Percentiles rank a stretch among this genome's conserved stretches.
Evolutionary conservation across 2,797 vertebrate genomes (phyloP).

Genomic region (Enteromius viviparus): DNA sequence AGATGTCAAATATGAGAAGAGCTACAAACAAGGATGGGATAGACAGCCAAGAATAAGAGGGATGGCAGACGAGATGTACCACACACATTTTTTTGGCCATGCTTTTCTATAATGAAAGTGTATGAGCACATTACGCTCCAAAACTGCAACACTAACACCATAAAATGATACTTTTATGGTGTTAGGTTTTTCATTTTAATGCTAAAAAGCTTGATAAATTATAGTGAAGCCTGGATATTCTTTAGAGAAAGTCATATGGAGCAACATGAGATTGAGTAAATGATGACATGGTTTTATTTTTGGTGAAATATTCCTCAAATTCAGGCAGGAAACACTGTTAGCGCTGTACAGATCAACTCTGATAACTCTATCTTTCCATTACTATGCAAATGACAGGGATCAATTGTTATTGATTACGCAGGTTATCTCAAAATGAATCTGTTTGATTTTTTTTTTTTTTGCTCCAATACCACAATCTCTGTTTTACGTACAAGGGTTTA

Average conservation of each 20-base stretch:
- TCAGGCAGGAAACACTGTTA: neutral
- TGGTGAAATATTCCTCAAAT: neutral
- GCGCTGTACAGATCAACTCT: neutral
- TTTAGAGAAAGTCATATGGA: neutral
- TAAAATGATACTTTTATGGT: neutral
- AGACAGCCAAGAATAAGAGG: neutral
- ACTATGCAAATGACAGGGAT: constrained; percentile 36
- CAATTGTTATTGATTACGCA: constrained; percentile 12
- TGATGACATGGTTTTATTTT: neutral
- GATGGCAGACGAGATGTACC: neutral
- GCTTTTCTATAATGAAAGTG: neutral
- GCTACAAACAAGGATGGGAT: neutral
- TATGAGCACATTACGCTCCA: neutral
- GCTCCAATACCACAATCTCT: neutral
- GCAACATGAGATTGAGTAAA: neutral
- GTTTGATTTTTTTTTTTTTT: neutral
- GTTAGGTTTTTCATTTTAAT: neutral
- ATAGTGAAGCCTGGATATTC: neutral
- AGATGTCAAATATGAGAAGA: neutral
- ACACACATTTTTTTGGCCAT: neutral
- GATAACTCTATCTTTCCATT: constrained; percentile 8
- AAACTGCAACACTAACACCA: neutral
- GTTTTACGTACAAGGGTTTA: neutral
- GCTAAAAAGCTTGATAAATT: neutral
- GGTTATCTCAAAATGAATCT: constrained; percentile 8